A percentile compares a stretch with the other conserved stretches of the same genome.
These are phyloP conservation scores for Sminthurides aquaticus DNA, from an alignment of 2,888 invertebrate species.

Conservation along the genomic window DNA sequence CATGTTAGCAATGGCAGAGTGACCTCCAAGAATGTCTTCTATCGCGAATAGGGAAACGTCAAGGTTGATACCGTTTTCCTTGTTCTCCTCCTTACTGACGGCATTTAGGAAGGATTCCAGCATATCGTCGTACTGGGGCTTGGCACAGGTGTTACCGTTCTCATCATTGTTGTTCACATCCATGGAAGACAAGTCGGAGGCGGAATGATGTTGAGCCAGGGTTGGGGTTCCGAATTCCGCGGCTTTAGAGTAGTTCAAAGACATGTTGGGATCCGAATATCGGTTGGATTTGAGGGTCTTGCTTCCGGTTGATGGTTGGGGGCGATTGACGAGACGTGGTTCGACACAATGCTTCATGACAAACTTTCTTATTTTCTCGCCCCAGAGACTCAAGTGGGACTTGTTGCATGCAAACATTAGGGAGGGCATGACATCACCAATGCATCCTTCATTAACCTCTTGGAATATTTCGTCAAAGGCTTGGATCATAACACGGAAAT, in stretches of 20 bases:
- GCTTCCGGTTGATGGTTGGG: neutral
- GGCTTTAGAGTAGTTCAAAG: neutral
- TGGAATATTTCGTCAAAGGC: slow-evolving; percentile 79
- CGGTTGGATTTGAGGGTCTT: slow-evolving; percentile 45
- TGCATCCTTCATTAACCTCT: slow-evolving; percentile 83
- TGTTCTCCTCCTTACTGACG: slow-evolving; percentile 38
- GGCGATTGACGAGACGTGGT: slow-evolving; percentile 46
- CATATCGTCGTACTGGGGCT: slow-evolving; percentile 56
- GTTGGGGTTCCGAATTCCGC: neutral
- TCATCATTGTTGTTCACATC: slow-evolving; percentile 21
- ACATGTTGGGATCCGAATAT: slow-evolving; percentile 14
- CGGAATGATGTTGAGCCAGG: slow-evolving; percentile 52
- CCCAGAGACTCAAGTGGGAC: slow-evolving; percentile 60
- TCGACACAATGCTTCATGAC: slow-evolving; percentile 61
- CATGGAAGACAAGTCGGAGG: slow-evolving; percentile 14
- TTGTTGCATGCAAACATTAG: slow-evolving; percentile 63
- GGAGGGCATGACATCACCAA: slow-evolving; percentile 79
- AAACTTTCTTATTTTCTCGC: slow-evolving; percentile 62
- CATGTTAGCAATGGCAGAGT: slow-evolving; percentile 76
- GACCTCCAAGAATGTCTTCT: slow-evolving; percentile 78
- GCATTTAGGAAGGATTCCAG: slow-evolving; percentile 61
- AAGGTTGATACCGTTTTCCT: slow-evolving; percentile 20
- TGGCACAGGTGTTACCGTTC: neutral
- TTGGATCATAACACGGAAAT: slow-evolving; percentile 61
- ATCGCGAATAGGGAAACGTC: slow-evolving; percentile 44